phyloP scores from a whole-genome alignment of 2,888 invertebrate species.

The Toxonevra muliebris region DNA sequence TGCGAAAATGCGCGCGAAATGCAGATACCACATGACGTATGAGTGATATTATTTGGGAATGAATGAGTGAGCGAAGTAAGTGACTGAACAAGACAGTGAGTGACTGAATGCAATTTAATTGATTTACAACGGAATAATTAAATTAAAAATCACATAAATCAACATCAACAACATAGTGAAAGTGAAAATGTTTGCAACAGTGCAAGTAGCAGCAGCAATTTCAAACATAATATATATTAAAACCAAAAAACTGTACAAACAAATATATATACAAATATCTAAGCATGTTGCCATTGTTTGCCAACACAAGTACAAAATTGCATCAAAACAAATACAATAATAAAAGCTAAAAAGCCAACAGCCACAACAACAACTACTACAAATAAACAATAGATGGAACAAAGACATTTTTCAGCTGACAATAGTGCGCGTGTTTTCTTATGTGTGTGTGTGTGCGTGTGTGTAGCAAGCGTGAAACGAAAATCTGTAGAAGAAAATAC shows the following conservation, averaged over 20 bases:
- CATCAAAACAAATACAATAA: no score
- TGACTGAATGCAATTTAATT: neutral
- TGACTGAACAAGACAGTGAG: neutral
- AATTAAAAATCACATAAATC: neutral
- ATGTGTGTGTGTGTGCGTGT: no score
- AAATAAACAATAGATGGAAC: no score
- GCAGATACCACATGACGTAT: neutral
- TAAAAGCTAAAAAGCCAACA: no score
- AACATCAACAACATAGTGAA: neutral
- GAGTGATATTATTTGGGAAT: neutral
- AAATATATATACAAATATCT: no score
- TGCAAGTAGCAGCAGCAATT: neutral
- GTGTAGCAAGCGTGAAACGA: no score
- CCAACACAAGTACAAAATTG: constrained; percentile 2
- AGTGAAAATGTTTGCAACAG: neutral
- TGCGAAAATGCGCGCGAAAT: no score
- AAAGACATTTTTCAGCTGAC: no score
- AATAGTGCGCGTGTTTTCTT: no score
- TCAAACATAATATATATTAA: neutral
- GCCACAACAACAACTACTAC: no score
- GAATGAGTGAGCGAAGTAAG: neutral
- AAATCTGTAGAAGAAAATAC: no score
- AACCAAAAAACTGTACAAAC: neutral
- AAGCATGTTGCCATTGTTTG: constrained; percentile 6
- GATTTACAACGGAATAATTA: constrained; percentile 2